phyloP scores from a whole-genome alignment of 2,888 invertebrate species.

The Drosophila suboccidentalis region DNA sequence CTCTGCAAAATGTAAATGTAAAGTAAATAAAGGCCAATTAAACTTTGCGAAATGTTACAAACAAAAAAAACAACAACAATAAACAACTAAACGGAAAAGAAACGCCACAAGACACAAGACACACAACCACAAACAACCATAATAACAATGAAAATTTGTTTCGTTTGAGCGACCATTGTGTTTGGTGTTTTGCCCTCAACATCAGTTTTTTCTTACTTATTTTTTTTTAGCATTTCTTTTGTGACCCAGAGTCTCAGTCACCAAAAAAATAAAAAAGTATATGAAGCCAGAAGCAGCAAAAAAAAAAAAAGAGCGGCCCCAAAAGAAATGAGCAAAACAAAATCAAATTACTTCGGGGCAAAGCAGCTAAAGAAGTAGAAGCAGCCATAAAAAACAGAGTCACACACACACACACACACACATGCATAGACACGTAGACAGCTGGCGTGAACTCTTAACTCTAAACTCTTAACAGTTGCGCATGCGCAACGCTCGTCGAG shows the following conservation, averaged over 20 bases:
- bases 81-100: conserved; percentile 60
- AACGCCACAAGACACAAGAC: conserved; percentile 29
- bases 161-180: conserved; percentile 67
- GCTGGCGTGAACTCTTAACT: conserved; percentile 50
- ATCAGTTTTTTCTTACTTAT: conserved; percentile 10
- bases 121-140: conserved; percentile 47
- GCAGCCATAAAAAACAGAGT: conserved; percentile 20
- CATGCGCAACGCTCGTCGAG: conserved; percentile 38
- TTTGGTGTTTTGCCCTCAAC: conserved; percentile 35
- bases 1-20: conserved; percentile 39
- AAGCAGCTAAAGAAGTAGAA: conserved; percentile 21
- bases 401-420: conserved; percentile 19
- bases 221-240: conserved; percentile 53
- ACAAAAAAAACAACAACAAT: conserved; percentile 30
- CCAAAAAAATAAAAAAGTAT: conserved; percentile 13
- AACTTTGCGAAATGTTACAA: conserved; percentile 51
- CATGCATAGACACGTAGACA: conserved; percentile 13
- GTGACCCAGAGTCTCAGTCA: conserved; percentile 46
- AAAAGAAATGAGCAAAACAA: conserved; percentile 56
- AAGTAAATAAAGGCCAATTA: conserved; percentile 44
- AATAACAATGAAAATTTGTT: conserved; percentile 75
- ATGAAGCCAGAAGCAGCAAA: too few relatives aligned
- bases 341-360: conserved; percentile 50
- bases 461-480: conserved; percentile 42
- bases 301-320: conserved; percentile 43